Evolutionary conservation across 1,140 invertebrate genomes (phyloP).

Genomic region (Nixonia krombeini): DNA sequence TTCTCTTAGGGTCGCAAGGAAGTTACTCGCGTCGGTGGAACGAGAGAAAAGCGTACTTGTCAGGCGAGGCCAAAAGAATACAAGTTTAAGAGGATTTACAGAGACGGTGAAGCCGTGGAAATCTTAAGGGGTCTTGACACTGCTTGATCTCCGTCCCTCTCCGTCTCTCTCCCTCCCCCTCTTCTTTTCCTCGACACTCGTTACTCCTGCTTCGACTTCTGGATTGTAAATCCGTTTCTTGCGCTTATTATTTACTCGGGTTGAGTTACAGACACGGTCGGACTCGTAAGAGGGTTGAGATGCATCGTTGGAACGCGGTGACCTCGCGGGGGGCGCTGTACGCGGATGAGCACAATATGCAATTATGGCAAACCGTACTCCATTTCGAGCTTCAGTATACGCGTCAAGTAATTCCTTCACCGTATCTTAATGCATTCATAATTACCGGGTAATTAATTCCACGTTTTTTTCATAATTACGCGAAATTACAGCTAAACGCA

Average conservation of each 20-base stretch:
- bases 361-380: too few species aligned
- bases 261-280: conserved; percentile 52
- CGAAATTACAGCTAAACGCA: too few species aligned
- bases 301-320: conserved; percentile 13
- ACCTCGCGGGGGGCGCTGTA: too few species aligned
- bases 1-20: conserved; percentile 37
- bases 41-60: conserved; percentile 42
- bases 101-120: conserved; percentile 71
- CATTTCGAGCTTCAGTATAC: too few species aligned
- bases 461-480: too few species aligned
- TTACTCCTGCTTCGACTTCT: conserved; percentile 36
- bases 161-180: conserved; percentile 47
- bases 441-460: too few species aligned
- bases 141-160: conserved; percentile 64
- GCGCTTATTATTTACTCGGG: conserved; percentile 44
- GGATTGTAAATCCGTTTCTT: conserved; percentile 46
- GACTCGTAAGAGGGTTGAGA: conserved; percentile 16
- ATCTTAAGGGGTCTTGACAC: conserved; percentile 69
- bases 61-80: conserved; percentile 71
- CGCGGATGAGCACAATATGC: too few species aligned
- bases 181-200: conserved; percentile 15
- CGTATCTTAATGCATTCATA: too few species aligned
- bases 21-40: conserved; percentile 17
- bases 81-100: conserved; percentile 72
- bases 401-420: too few species aligned